Percentiles rank a stretch among this genome's conserved stretches.
These are phyloP conservation scores for Limnodromus scolopaceus DNA, from an alignment of 2,797 vertebrate genomes.

Conservation along the genomic window DNA sequence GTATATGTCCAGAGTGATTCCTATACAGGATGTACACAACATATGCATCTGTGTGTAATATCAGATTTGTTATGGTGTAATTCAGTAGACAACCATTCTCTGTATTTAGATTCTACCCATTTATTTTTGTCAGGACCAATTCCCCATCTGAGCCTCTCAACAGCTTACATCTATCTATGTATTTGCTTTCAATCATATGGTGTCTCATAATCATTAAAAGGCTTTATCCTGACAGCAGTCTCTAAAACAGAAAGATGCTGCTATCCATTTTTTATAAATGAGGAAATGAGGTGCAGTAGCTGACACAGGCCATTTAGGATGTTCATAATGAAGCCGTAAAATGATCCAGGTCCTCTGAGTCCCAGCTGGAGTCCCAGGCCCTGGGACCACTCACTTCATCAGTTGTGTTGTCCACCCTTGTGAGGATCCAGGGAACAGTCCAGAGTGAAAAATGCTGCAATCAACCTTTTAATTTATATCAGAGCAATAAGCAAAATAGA, in stretches of 20 bases:
- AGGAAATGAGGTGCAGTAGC: not conserved
- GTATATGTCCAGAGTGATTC: not conserved
- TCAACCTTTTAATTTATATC: not conserved
- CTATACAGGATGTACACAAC: not conserved
- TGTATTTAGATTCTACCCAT: not conserved
- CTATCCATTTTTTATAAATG: not conserved
- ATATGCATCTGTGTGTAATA: not conserved
- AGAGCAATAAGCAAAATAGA: not conserved
- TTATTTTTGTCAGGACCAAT: not conserved
- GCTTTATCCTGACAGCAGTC: not conserved
- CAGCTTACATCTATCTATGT: not conserved
- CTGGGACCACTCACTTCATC: not conserved
- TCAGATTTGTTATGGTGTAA: not conserved
- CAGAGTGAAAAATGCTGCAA: not conserved
- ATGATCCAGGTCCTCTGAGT: not conserved
- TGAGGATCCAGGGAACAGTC: not conserved
- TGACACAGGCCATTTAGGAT: not conserved
- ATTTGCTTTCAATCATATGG: not conserved
- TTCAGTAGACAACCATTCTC: not conserved
- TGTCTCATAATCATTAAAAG: not conserved
- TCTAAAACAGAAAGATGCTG: not conserved
- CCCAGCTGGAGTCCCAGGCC: not conserved
- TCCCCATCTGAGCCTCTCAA: not conserved
- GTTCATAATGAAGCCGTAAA: not conserved
- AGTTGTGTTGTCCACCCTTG: fast-evolving